Conservation (phyloP, 2,797 vertebrate species). For the Phoxinus dragarum region DNA sequence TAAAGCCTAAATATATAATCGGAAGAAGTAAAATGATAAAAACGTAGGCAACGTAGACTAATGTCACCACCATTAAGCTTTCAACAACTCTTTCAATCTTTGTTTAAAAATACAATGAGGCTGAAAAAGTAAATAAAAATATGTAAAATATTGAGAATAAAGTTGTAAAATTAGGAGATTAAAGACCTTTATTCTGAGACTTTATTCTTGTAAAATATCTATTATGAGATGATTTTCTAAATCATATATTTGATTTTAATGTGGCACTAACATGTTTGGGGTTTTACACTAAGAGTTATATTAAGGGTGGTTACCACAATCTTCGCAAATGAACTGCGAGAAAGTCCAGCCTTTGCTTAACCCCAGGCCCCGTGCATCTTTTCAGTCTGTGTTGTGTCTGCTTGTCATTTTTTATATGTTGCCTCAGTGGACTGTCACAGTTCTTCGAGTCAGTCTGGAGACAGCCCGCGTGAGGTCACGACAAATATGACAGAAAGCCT, state of each 20-base stretch:
- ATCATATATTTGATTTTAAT: neutral
- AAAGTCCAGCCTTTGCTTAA: constrained; percentile 37
- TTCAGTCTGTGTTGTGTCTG: constrained; percentile 43
- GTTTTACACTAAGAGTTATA: neutral
- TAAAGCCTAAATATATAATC: neutral
- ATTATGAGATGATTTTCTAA: neutral
- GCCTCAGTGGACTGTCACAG: constrained; percentile 50
- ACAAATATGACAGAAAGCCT: constrained; percentile 56
- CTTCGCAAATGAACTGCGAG: constrained; percentile 22
- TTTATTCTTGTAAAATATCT: neutral
- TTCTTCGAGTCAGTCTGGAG: constrained; percentile 49
- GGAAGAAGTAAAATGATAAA: neutral
- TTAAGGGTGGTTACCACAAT: neutral
- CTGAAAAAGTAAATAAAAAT: neutral
- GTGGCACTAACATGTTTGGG: constrained; percentile 13
- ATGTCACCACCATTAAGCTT: neutral
- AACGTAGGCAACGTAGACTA: neutral
- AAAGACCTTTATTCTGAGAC: neutral
- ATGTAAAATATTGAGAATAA: neutral
- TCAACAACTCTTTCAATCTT: neutral
- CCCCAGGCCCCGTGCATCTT: constrained; percentile 32
- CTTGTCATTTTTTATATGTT: constrained; percentile 44
- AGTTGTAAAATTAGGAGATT: neutral
- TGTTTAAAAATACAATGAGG: neutral
- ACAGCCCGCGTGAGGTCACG: constrained; percentile 54